A percentile compares a stretch with the other conserved stretches of the same genome.
phyloP scores from a whole-genome alignment of 2,797 vertebrate species.

The Syngnathus rostellatus region DNA sequence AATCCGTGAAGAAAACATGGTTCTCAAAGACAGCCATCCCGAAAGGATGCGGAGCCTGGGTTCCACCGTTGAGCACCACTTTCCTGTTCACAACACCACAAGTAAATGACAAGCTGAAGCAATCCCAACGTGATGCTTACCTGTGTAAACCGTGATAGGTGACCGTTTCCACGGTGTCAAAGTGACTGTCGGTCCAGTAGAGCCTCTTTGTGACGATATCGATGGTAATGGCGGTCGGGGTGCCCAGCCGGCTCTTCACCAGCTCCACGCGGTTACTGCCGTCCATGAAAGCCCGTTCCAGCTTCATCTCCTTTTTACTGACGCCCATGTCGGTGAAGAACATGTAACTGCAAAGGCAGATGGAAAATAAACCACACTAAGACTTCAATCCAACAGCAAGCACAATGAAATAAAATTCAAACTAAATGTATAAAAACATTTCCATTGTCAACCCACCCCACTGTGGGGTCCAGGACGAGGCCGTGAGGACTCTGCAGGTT shows the following conservation, averaged over 20 bases:
- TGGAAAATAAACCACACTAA: not conserved
- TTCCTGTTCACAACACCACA: constrained; percentile 42
- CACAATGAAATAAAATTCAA: not conserved
- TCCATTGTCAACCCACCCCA: constrained; percentile 51
- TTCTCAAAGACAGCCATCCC: constrained; percentile 69
- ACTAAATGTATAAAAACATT: too few relatives aligned
- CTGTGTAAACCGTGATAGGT: constrained; percentile 68
- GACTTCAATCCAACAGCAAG: not conserved
- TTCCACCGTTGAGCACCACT: constrained; percentile 60
- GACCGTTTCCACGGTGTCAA: constrained; percentile 68
- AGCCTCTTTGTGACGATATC: constrained; percentile 64
- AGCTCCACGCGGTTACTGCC: constrained; percentile 64
- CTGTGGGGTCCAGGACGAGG: constrained; percentile 64
- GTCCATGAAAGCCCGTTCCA: constrained; percentile 72
- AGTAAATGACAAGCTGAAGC: not conserved
- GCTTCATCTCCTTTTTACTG: constrained; percentile 45
- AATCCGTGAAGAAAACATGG: constrained; percentile 70
- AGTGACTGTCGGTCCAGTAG: constrained; percentile 73
- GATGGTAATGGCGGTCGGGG: constrained; percentile 60
- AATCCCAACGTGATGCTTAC: constrained; percentile 30
- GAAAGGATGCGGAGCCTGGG: constrained; percentile 64
- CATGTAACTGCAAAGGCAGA: constrained; percentile 62
- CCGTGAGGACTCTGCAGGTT: constrained; percentile 63
- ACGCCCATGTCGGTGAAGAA: constrained; percentile 67
- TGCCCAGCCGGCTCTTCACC: constrained; percentile 58